Conservation (phyloP, 1,140 invertebrate species). For the Probaryconus sp. region DNA sequence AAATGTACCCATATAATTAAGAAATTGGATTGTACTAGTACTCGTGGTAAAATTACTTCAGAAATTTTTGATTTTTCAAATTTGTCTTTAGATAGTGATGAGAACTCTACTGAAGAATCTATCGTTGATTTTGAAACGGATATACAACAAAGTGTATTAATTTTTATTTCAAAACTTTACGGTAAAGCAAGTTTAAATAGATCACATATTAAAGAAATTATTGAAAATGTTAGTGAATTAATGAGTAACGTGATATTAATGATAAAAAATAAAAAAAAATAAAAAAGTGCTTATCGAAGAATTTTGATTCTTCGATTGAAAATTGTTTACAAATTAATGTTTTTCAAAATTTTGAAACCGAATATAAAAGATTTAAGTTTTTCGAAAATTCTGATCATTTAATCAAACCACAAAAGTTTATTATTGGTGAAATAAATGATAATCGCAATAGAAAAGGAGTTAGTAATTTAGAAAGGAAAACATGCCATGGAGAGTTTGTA, state of each 20-base stretch:
- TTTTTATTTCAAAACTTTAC: constrained; percentile 18
- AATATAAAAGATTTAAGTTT: constrained; percentile 44
- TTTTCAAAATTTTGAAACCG: constrained; percentile 27
- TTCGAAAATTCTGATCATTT: constrained; percentile 25
- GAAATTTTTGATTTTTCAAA: too few species aligned
- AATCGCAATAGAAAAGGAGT: constrained; percentile 15
- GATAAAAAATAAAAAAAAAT: not conserved
- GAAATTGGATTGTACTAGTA: too few species aligned
- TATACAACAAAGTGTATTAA: not conserved
- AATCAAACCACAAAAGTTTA: constrained; percentile 23
- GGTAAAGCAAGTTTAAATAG: constrained; percentile 4
- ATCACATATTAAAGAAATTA: constrained; percentile 5
- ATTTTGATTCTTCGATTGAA: constrained; percentile 14
- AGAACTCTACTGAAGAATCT: too few species aligned
- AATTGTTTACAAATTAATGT: constrained; percentile 17
- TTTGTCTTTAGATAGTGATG: too few species aligned
- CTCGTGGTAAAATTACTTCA: too few species aligned
- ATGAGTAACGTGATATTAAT: constrained; percentile 1
- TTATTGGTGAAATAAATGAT: constrained; percentile 37
- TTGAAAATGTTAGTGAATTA: constrained; percentile 16
- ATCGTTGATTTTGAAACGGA: too few species aligned
- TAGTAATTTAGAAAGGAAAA: constrained; percentile 26
- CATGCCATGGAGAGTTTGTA: constrained; percentile 36
- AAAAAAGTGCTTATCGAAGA: not conserved
- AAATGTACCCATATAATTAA: too few species aligned